These are phyloP conservation scores for Drosophila subpulchrella DNA, from an alignment of 1,140 invertebrate genomes.

Conservation along the genomic window DNA sequence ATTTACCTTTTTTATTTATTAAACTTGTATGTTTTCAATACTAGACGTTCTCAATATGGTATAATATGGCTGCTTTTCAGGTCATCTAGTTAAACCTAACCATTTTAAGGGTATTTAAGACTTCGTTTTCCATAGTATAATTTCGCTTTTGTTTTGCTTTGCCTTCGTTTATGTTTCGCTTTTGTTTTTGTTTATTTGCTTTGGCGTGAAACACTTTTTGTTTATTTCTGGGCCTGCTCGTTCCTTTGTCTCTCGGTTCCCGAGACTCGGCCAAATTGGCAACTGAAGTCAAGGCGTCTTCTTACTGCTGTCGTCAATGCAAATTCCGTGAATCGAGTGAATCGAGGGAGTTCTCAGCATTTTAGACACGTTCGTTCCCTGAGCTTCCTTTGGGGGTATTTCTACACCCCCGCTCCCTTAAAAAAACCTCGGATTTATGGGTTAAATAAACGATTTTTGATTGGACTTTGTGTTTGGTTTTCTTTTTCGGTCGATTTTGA, in stretches of 20 bases:
- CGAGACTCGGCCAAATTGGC: conserved; percentile 47
- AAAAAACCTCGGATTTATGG: conserved; percentile 66
- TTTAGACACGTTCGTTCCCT: conserved; percentile 63
- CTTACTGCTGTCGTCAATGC: conserved; percentile 57
- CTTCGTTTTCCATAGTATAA: neutral
- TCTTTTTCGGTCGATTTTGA: conserved; percentile 38
- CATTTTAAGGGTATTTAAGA: conserved; percentile 11
- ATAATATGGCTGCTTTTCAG: too few species aligned
- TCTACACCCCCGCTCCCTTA: conserved; percentile 7
- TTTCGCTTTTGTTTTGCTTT: conserved; percentile 38
- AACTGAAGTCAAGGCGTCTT: conserved; percentile 38
- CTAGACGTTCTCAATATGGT: too few species aligned
- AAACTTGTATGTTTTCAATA: too few species aligned
- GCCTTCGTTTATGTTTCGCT: conserved; percentile 24
- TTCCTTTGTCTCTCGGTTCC: conserved; percentile 34
- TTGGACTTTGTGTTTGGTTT: conserved; percentile 50
- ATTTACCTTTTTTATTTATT: too few species aligned
- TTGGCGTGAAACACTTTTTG: conserved; percentile 75
- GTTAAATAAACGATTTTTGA: conserved; percentile 80
- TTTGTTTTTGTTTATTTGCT: conserved; percentile 66
- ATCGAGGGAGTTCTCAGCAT: conserved; percentile 59
- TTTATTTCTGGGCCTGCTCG: conserved; percentile 46
- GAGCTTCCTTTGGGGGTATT: conserved; percentile 50
- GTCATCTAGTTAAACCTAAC: too few species aligned
- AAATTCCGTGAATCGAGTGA: conserved; percentile 53